Percentiles rank a stretch among this genome's conserved stretches.
These are phyloP conservation scores for Plutomurus gul DNA, from an alignment of 1,140 invertebrate species.

Conservation along the genomic window DNA sequence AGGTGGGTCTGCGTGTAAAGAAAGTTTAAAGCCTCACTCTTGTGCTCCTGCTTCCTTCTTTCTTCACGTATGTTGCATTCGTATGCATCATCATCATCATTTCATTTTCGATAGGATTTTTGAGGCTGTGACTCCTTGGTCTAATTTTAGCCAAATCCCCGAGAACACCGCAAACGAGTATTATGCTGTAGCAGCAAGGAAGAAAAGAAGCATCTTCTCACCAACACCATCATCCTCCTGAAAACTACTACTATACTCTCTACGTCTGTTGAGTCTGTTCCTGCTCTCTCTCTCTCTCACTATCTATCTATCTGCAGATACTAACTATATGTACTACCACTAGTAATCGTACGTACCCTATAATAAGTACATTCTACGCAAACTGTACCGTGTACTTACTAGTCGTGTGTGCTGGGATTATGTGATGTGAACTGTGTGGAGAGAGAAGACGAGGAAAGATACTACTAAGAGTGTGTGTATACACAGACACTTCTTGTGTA, in stretches of 20 bases:
- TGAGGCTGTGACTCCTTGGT: slow-evolving; percentile 27
- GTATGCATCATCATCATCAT: slow-evolving; percentile 35
- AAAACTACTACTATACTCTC: background rate
- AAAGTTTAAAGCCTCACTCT: background rate
- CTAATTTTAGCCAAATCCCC: slow-evolving; percentile 28
- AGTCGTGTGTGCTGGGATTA: no score
- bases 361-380: no score
- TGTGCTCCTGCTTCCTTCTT: background rate
- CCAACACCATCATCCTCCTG: no score
- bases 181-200: background rate
- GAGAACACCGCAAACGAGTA: slow-evolving; percentile 20
- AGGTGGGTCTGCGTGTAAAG: no score
- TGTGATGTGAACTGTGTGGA: no score
- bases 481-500: no score
- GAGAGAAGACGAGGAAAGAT: no score
- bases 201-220: background rate
- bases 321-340: no score
- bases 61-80: background rate
- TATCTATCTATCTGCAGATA: no score
- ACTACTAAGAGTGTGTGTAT: no score
- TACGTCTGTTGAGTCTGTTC: background rate
- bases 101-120: slow-evolving; percentile 4
- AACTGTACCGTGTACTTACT: no score
- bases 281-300: background rate
- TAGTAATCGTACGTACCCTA: no score